Percentiles rank a stretch among this genome's conserved stretches.
phyloP scores from a whole-genome alignment of 2,797 vertebrate species.

The Aselliscus stoliczkanus region DNA sequence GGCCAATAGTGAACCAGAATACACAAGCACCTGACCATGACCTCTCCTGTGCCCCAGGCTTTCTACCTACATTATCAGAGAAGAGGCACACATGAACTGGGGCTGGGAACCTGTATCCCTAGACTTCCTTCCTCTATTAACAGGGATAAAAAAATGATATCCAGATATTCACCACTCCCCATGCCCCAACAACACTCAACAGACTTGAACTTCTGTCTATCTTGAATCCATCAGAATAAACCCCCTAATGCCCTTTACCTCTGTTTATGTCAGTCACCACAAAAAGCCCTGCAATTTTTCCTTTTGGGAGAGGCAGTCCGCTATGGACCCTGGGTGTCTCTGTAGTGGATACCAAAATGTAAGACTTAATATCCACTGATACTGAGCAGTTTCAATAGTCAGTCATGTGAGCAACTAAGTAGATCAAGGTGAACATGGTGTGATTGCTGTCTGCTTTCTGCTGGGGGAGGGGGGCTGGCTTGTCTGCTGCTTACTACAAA shows the following conservation, averaged over 20 bases:
- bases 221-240: background rate
- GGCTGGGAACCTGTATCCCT: background rate
- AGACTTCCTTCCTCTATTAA: background rate
- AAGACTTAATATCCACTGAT: background rate
- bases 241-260: background rate
- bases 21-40: background rate
- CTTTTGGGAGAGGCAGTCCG: background rate
- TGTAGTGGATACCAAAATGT: background rate
- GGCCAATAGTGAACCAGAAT: background rate
- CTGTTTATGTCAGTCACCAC: background rate
- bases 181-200: background rate
- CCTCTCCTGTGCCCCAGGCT: background rate
- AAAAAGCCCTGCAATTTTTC: background rate
- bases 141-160: background rate
- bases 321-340: background rate
- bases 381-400: background rate
- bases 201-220: background rate
- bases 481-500: background rate
- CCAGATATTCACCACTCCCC: background rate
- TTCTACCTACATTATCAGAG: background rate
- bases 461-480: background rate
- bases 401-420: background rate
- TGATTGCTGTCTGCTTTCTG: background rate
- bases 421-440: background rate
- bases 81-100: background rate